Conservation (phyloP, 2,797 vertebrate species). For the Chaunax sp. region DNA sequence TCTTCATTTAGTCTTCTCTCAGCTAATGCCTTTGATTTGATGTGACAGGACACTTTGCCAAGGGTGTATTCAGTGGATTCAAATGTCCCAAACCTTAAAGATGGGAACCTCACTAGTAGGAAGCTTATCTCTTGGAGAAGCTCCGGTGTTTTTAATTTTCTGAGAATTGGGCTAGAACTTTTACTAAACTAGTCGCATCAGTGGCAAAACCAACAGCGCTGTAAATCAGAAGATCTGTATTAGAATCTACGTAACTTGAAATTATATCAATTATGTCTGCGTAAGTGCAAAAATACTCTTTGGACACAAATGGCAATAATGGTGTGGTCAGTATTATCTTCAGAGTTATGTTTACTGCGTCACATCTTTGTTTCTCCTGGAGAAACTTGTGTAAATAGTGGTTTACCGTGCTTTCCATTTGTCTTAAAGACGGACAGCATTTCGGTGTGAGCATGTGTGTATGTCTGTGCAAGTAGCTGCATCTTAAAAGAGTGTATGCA, state of each 20-base stretch:
- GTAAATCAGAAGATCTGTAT: slow-evolving; percentile 4
- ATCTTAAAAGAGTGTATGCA: slow-evolving; percentile 56
- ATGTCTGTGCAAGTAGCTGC: slow-evolving; percentile 55
- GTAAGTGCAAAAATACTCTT: slow-evolving; percentile 35
- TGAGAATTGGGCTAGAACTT: not conserved
- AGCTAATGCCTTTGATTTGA: slow-evolving; percentile 52
- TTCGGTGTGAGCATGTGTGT: slow-evolving; percentile 53
- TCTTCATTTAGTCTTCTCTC: slow-evolving; percentile 42
- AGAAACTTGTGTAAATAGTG: slow-evolving; percentile 49
- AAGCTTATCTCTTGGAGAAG: slow-evolving; percentile 9
- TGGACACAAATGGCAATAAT: slow-evolving; percentile 66
- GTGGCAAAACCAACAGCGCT: slow-evolving; percentile 14
- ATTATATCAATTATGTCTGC: slow-evolving; percentile 14
- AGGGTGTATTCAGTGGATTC: slow-evolving; percentile 34
- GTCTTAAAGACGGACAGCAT: slow-evolving; percentile 43
- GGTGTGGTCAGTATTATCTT: slow-evolving; percentile 44
- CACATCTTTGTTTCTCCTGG: slow-evolving; percentile 47
- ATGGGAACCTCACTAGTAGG: slow-evolving; percentile 19
- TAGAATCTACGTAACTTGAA: slow-evolving; percentile 14
- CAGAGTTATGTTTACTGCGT: slow-evolving; percentile 8
- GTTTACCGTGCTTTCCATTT: slow-evolving; percentile 54
- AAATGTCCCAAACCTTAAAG: slow-evolving; percentile 29
- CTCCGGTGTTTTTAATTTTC: not conserved
- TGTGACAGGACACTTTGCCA: slow-evolving; percentile 25
- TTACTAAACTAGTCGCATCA: not conserved